These are phyloP conservation scores for Marronus borbonicus DNA, from an alignment of 2,888 invertebrate genomes.

Conservation along the genomic window DNA sequence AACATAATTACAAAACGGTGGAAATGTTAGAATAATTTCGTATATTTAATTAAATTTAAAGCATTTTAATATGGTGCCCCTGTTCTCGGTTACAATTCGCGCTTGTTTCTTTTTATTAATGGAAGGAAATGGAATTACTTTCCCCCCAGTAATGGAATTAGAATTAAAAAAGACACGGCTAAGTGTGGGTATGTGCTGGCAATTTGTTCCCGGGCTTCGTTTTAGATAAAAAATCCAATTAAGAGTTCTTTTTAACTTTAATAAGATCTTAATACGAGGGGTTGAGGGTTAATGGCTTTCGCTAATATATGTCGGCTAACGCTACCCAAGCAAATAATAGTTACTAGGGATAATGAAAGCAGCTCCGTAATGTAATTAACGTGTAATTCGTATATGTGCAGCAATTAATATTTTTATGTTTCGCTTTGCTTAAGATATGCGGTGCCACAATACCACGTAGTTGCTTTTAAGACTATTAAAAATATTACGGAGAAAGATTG, in stretches of 20 bases:
- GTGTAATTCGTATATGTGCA: not conserved
- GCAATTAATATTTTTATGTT: not conserved
- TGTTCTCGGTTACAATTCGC: conserved; percentile 37
- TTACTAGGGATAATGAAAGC: not conserved
- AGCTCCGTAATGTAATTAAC: not conserved
- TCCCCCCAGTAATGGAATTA: conserved; percentile 35
- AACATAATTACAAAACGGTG: conserved; percentile 29
- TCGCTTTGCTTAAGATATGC: not conserved
- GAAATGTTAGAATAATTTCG: conserved; percentile 29
- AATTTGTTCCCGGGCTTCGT: conserved; percentile 31
- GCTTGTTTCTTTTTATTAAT: conserved; percentile 43
- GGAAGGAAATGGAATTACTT: conserved; percentile 42
- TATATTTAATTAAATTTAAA: conserved; percentile 47
- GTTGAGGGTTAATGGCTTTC: conserved; percentile 17
- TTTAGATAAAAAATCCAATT: conserved; percentile 34
- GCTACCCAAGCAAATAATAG: not conserved
- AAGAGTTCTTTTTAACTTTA: conserved; percentile 33
- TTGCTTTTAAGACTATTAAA: too few relatives aligned
- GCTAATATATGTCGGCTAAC: not conserved
- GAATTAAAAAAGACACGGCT: conserved; percentile 34
- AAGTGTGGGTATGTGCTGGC: conserved; percentile 31
- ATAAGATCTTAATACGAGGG: conserved; percentile 24
- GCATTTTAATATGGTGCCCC: conserved; percentile 42
- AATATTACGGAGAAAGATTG: too few relatives aligned
- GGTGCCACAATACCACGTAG: too few relatives aligned